phyloP scores from a whole-genome alignment of 2,888 invertebrate genomes.

The Adelphocoris suturalis region DNA sequence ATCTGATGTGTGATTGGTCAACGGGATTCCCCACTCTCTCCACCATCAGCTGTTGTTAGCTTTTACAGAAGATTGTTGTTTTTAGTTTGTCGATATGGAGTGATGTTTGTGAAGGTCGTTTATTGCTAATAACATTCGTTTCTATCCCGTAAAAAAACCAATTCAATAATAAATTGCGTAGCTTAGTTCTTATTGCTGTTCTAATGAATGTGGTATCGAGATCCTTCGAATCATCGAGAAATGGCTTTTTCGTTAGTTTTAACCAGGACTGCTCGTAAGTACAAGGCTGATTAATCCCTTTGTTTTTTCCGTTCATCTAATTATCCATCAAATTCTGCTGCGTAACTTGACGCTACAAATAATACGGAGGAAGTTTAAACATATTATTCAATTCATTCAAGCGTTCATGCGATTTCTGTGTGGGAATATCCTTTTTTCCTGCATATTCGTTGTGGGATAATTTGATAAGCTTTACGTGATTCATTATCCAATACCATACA shows the following conservation, averaged over 20 bases:
- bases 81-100: conserved; percentile 64
- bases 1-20: background rate
- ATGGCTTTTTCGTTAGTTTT: conserved; percentile 96
- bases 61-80: conserved; percentile 63
- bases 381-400: too few species aligned
- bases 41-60: conserved; percentile 66
- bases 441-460: background rate
- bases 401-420: background rate
- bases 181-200: conserved; percentile 20
- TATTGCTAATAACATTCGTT: conserved; percentile 26
- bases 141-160: conserved; percentile 28
- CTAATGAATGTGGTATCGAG: conserved; percentile 74
- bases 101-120: conserved; percentile 66
- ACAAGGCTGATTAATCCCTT: conserved; percentile 30
- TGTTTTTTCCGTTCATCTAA: conserved; percentile 47
- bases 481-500: too few species aligned
- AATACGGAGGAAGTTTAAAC: background rate
- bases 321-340: conserved; percentile 64
- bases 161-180: conserved; percentile 30
- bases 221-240: conserved; percentile 82
- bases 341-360: conserved; percentile 55
- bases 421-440: background rate
- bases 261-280: conserved; percentile 99
- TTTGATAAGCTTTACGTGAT: background rate
- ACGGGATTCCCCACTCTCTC: conserved; percentile 21